Evolutionary conservation across 2,797 vertebrate genomes (phyloP), one percentile per base, ranked within the genome.

Genomic region (Rhynchotus rufescens): DNA sequence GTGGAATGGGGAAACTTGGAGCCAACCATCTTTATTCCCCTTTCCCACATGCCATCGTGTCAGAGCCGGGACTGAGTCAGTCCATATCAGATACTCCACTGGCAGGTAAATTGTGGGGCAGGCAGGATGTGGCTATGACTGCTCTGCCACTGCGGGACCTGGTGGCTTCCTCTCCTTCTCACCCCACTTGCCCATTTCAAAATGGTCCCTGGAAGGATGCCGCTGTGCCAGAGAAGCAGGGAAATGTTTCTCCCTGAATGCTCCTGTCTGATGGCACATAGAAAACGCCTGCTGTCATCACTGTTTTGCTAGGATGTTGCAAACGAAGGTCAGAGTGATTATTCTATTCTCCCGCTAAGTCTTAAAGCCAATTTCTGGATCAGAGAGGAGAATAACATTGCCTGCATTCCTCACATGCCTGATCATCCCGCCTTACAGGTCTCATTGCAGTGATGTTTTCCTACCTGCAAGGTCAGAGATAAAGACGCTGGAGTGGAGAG

Each of bases 281-380:
- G 57, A 45, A 69, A 73, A 64, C 38, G 40, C 47, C 38, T 85
- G 19, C 62, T 69, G 56, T 73, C 84, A 67, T 94, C 60, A 12
- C 12, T 79, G 69, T 59, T 89, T 76, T 92, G 87, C 42, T 47
- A 54, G 90, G 82, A 80, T 30, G 38, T 17, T 77, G 49, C 60
- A 51, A 57, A 79, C 4, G 6, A 59, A 87, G 65, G 74, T 94
- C 88, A 62, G 84, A 45, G 80, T 77, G 86, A 93, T 95, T 93
- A 92, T 77, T 90, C 71, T 93, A 90, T 77, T 89, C 67, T 73
- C n/a, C 93, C 23, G 3, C 86, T 89, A 91, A 95, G 86, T 74
- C 92, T 92, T 92, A 95, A 96, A 95, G 84, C 81, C 69, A 92
- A 12, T 96, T 94, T 85, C 73, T 92, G 90, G 69, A 92, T 88